Base-by-base conservation (phyloP, 1,140 invertebrate genomes). In the Nomia melanderi region DNA sequence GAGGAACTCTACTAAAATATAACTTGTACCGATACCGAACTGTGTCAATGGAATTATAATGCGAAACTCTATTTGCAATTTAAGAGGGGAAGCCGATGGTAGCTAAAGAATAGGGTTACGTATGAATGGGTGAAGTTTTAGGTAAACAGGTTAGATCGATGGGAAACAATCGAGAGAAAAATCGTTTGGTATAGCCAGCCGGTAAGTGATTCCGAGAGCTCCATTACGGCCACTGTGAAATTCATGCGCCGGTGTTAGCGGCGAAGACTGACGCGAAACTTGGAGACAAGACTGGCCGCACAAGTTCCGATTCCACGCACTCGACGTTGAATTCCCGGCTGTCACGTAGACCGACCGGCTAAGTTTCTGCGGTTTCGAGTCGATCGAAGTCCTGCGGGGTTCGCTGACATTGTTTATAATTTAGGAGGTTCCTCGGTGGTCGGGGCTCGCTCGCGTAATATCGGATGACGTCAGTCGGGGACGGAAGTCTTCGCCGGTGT, bases 321-420 rank as follows among this genome's bases (percentile, higher is more conserved):
- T 20, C 17, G 12, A 4, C 25, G 25, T n/a, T 63, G 66, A 53
- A 39, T 25, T 71, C 44, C 44, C 7, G 54, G 23, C 25, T 57
- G 54, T 69, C 39, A 20, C 14, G 39, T 20, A 39, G 8, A 44
- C n/a, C 78, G 69, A 47, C 36, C 29, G 47, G 39, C 44, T 39
- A 83, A 84, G 81, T 83, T 83, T 76, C 76, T 67, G 66, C 36
- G 79, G 67, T 79, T 66, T 64, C 36, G 12, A 36, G 62, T 36
- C 71, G 70, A 86, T 86, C 82, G 62, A 84, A 88, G 76, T 78
- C 65, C 77, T 73, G 59, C 70, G 69, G 65, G 67, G 72, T 83
- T 82, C 57, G 72, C 65, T 66, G 74, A 81, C 82, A 78, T 70
- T 88, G 88, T 88, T 89, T 87, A 88, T 88, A 89, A 89, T 89